Conservation (phyloP, 2,888 invertebrate species). For the Trimorus sp. region DNA sequence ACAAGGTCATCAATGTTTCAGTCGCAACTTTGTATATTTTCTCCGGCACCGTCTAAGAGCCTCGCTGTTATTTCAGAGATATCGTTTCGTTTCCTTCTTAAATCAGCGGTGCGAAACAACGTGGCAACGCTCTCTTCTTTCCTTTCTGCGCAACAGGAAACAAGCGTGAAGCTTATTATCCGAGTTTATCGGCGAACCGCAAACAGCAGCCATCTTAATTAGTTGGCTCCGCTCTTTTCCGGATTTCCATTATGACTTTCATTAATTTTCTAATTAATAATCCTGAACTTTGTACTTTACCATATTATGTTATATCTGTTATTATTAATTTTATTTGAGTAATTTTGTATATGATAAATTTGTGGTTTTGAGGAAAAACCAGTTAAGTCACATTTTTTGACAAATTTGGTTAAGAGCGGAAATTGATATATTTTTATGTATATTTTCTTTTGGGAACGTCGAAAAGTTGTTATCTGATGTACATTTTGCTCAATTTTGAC, state of each 20-base stretch:
- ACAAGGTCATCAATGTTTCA: constrained; percentile 35
- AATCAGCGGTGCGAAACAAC: constrained; percentile 64
- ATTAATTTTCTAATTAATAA: no score
- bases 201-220: constrained; percentile 67
- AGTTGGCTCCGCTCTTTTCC: constrained; percentile 62
- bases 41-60: constrained; percentile 37
- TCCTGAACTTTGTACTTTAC: no score
- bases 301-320: no score
- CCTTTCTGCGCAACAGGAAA: constrained; percentile 66
- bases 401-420: no score
- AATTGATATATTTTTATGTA: no score
- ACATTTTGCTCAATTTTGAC: no score
- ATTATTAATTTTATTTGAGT: no score
- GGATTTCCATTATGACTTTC: constrained; percentile 63
- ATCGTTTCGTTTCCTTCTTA: constrained; percentile 64
- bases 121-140: constrained; percentile 66
- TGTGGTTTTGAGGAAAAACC: no score
- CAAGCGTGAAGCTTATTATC: constrained; percentile 66
- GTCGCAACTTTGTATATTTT: constrained; percentile 47
- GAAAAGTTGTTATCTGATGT: no score
- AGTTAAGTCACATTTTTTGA: no score
- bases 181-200: constrained; percentile 66
- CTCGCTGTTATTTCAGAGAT: constrained; percentile 57
- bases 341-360: no score
- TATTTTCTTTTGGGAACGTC: no score